Evolutionary conservation across 2,113 vertebrate species (phyloP).

Genomic region (Ceratotherium simum): DNA sequence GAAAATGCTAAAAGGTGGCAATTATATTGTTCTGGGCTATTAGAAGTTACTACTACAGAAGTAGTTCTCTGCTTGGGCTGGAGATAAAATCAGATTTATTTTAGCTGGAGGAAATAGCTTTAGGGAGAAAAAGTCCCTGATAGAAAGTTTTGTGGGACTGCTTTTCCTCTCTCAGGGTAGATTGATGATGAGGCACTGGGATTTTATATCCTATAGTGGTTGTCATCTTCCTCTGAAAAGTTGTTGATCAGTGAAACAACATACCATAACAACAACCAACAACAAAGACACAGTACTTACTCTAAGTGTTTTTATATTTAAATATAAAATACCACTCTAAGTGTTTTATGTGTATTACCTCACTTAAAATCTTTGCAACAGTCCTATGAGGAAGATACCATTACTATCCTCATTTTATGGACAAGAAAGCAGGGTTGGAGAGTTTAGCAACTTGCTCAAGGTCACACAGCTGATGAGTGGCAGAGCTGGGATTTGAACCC

Average conservation of each 20-base stretch:
- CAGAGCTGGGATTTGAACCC: not conserved
- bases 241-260: not conserved
- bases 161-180: not conserved
- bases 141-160: constrained; percentile 47
- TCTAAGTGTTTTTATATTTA: not conserved
- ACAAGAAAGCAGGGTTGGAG: not conserved
- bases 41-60: constrained; percentile 67
- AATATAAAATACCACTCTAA: not conserved
- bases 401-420: not conserved
- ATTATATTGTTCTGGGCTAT: constrained; percentile 73
- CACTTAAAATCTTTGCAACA: not conserved
- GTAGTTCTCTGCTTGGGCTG: constrained; percentile 52
- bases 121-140: constrained; percentile 63
- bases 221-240: not conserved
- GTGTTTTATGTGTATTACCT: not conserved
- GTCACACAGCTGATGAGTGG: not conserved
- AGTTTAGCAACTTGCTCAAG: not conserved
- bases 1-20: constrained; percentile 62
- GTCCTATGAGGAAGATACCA: not conserved
- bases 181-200: not conserved
- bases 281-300: not conserved
- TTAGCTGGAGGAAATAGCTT: constrained; percentile 77
- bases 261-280: not conserved
- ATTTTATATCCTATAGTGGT: not conserved
- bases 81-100: constrained; percentile 76